Evolutionary conservation across 2,797 vertebrate genomes (phyloP).

Genomic region (Anomalospiza imberbis): DNA sequence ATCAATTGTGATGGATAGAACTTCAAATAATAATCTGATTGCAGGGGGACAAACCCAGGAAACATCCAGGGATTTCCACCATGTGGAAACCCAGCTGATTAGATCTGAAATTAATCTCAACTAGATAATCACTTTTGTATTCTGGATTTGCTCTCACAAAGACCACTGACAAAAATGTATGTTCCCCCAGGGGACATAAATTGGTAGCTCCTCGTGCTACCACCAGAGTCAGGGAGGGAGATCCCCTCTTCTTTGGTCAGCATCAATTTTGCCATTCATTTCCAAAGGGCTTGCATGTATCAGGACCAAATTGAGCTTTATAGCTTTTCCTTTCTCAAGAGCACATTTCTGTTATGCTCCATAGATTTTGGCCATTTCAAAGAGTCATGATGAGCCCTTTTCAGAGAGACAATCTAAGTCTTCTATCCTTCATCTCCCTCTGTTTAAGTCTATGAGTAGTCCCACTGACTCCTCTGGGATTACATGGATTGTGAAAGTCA

Average conservation of each 20-base stretch:
- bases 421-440: not conserved
- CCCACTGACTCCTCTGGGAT: not conserved
- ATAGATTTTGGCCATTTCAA: not conserved
- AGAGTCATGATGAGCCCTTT: not conserved
- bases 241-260: not conserved
- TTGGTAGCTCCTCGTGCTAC: not conserved
- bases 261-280: not conserved
- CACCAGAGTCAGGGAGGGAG: not conserved
- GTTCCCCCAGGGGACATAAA: not conserved
- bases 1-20: conserved; percentile 19
- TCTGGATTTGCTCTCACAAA: not conserved
- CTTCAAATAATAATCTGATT: conserved; percentile 35
- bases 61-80: not conserved
- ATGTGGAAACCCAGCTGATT: not conserved
- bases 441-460: not conserved
- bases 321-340: not conserved
- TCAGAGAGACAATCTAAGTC: not conserved
- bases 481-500: not conserved
- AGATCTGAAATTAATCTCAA: conserved; percentile 18
- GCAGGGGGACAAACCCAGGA: conserved; percentile 7
- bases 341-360: not conserved
- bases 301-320: not conserved
- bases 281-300: not conserved
- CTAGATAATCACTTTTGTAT: not conserved
- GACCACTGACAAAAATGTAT: not conserved